Evolutionary conservation across 2,113 vertebrate genomes (phyloP).

Genomic region (Danionella cerebrum): DNA sequence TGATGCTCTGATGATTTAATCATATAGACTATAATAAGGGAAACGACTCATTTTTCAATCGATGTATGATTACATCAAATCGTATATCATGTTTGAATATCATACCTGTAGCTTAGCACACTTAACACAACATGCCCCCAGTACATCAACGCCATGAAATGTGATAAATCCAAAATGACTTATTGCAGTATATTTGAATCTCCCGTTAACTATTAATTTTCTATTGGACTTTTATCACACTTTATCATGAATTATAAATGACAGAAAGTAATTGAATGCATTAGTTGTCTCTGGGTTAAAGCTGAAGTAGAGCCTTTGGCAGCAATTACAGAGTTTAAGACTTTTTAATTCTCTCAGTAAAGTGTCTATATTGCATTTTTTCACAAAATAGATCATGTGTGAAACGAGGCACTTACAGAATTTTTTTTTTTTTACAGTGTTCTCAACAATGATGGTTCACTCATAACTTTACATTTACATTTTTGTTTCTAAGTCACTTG

Average conservation of each 20-base stretch:
- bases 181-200: not conserved
- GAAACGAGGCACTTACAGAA: too few species aligned
- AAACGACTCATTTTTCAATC: too few species aligned
- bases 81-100: too few species aligned
- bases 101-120: too few species aligned
- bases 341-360: not conserved
- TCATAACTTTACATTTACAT: too few species aligned
- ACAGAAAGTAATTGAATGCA: not conserved
- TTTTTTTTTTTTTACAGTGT: too few species aligned
- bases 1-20: too few species aligned
- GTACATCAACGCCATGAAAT: not conserved
- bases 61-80: too few species aligned
- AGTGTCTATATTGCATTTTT: conserved; percentile 4
- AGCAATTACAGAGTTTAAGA: not conserved
- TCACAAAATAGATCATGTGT: too few species aligned
- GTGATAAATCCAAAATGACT: not conserved
- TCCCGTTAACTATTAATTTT: not conserved
- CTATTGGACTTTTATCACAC: not conserved
- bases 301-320: not conserved
- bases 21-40: too few species aligned
- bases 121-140: not conserved
- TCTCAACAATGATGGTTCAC: too few species aligned
- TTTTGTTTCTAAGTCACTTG: too few species aligned
- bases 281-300: not conserved
- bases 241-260: conserved; percentile 1